Conservation (phyloP, 2,888 invertebrate genomes). For the Alloscopus bannaensis region DNA sequence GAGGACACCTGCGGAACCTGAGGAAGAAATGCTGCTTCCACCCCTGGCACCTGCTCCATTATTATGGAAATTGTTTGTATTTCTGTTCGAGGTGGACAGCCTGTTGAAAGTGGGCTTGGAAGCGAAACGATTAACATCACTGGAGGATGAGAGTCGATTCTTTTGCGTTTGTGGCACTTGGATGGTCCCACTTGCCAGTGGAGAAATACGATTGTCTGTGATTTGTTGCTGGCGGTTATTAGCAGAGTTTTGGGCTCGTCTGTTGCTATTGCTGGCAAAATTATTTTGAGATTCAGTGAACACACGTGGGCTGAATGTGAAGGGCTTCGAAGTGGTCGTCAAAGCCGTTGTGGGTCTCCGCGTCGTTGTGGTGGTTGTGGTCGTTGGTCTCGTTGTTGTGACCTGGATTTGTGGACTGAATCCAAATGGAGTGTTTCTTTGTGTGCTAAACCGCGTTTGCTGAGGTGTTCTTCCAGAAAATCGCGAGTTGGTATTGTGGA, state of each 20-base stretch:
- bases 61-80: slow-evolving; percentile 30
- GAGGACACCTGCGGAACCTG: slow-evolving; percentile 4
- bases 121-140: slow-evolving; percentile 44
- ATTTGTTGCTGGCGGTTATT: slow-evolving; percentile 47
- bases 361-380: slow-evolving; percentile 47
- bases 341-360: slow-evolving; percentile 43
- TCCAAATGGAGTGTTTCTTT: slow-evolving; percentile 43
- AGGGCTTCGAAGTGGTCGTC: slow-evolving; percentile 59
- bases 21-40: neutral
- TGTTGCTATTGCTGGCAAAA: slow-evolving; percentile 38
- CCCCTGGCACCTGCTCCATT: slow-evolving; percentile 17
- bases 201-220: slow-evolving; percentile 59
- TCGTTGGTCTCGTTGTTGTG: slow-evolving; percentile 26
- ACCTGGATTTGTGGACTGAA: slow-evolving; percentile 51
- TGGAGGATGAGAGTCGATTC: slow-evolving; percentile 40
- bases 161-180: slow-evolving; percentile 64
- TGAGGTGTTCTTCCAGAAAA: slow-evolving; percentile 41
- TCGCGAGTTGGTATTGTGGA: slow-evolving; percentile 26
- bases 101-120: slow-evolving; percentile 45
- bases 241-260: slow-evolving; percentile 25
- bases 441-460: slow-evolving; percentile 33
- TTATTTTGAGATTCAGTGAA: slow-evolving; percentile 36
- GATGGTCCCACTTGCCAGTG: slow-evolving; percentile 56
- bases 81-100: slow-evolving; percentile 14
- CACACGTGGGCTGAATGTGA: slow-evolving; percentile 68